Evolutionary conservation across 2,888 invertebrate species (phyloP), one percentile per base, ranked within the genome.

Genomic region (Caenorhabditis plicata): DNA sequence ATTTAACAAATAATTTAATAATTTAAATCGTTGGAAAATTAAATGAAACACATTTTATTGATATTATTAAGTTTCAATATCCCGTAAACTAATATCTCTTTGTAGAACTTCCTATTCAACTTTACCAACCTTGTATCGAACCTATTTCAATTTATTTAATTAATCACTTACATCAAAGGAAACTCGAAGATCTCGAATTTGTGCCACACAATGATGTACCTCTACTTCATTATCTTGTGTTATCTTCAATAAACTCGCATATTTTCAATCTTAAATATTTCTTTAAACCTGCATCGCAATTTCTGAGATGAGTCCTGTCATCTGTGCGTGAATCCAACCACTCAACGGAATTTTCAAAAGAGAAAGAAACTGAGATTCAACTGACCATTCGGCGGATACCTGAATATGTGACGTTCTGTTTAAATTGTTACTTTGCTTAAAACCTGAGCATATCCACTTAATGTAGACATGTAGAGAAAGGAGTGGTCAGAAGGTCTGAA

Each of bases 401-500:
- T 69, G 19, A 50, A 56, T 3, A 25, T 15, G 1, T 15, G 32
- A 52, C n/a, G 19, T n/a, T 35, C 15, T n/a, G 35, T n/a, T 8
- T n/a, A n/a, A 7, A 41, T 4, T 8, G 5, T 25, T 41, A 17
- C 26, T 25, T 36, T 8, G 15, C 13, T 2, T 25, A 40, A 42
- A 48, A 67, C 67, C 47, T 73, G 68, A 8, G 74, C 71, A 29
- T 73, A 72, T 26, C 75, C 75, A 38, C 74, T 72, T 17, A 74
- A 41, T 2, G 77, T 75, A 40, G 72, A 70, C 68, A 76, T 71
- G 57, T 76, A 77, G 23, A 76, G 31, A 39, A 74, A 64, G 7
- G 74, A 65, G 35, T 77, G 75, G 33, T 73, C 71, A 22, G 71
- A 71, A 20, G 77, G 72, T 15, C 74, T 68, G 48, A 75, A 75